These are phyloP conservation scores for Pycnonotus jocosus DNA, from an alignment of 2,113 vertebrate genomes.

Conservation along the genomic window DNA sequence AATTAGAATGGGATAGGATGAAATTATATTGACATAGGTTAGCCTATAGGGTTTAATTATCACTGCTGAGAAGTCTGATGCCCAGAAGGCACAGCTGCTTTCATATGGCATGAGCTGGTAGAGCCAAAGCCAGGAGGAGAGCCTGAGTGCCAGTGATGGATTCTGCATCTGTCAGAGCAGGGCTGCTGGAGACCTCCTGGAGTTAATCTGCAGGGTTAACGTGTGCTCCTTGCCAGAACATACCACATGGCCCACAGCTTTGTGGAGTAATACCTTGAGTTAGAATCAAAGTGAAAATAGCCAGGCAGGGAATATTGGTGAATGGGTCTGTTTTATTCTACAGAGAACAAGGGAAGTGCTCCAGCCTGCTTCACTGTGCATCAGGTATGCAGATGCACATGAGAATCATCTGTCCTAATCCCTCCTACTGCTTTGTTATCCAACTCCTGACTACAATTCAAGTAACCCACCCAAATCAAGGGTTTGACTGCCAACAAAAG, in stretches of 20 bases:
- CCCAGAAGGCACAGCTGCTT: background rate
- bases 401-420: background rate
- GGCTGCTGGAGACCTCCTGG: background rate
- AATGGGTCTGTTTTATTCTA: background rate
- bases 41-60: slow-evolving; percentile 11
- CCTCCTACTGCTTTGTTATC: background rate
- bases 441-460: background rate
- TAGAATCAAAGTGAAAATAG: background rate
- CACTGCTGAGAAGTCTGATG: background rate
- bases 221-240: background rate
- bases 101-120: background rate
- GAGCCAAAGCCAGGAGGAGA: background rate
- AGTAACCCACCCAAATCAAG: background rate
- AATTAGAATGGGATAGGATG: background rate
- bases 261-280: background rate
- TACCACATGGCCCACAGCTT: background rate
- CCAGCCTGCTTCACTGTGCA: background rate
- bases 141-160: accelerated
- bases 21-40: background rate
- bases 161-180: background rate
- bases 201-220: background rate
- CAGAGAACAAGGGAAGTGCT: background rate
- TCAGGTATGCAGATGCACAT: background rate
- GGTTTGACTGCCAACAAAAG: background rate
- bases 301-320: background rate